Base-by-base conservation (phyloP, 2,113 vertebrate genomes). In the Saccopteryx leptura region DNA sequence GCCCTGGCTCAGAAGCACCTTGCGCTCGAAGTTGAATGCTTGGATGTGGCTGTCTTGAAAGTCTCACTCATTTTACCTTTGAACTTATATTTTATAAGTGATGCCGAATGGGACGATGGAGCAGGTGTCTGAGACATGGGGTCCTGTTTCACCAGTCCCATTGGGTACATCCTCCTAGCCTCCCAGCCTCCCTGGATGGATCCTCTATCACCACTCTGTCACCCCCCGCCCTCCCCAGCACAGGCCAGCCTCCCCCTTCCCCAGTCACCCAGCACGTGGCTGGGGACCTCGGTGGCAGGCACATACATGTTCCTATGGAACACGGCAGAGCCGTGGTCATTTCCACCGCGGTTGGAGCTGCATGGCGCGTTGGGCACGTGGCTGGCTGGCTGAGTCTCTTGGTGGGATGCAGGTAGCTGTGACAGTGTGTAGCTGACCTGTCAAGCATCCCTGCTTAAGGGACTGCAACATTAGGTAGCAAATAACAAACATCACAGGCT, bases 391-490 rank as follows among this genome's bases (percentile, higher is more conserved):
- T 4, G 33, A 52, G 18, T 19, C 15, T 83, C 63, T 54, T 50
- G 15, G 33, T 11, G 50, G 5, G 17, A 5, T 23, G 6, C 3
- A 7, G 19, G 13, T 5, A 26, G 4, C 17, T 6, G 0, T 13
- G 18, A 54, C 4, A 7, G 10, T 54, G 39, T 39, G 10, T 6
- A 7, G 39, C 1, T n/a, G 13, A 71, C 4, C 65, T 61, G 0
- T 3, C 7, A 18, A 52, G 5, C 4, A 61, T 6, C 15, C 50
- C 6, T 60, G 6, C 26, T 50, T 11, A 80, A 74, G 14, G 0
- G 11, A 54, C 4, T n/a, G 1, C 4, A 10, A 26, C 18, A 46
- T 26, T n/a, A 71, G 52, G 18, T 1, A 60, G 46, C 19, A 79
- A 89, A 56, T 14, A 33, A 78, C 76, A 79, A 69, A 26, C 0